phyloP scores from a whole-genome alignment of 2,113 vertebrate genomes.

The Epinephelus cyanopodus region DNA sequence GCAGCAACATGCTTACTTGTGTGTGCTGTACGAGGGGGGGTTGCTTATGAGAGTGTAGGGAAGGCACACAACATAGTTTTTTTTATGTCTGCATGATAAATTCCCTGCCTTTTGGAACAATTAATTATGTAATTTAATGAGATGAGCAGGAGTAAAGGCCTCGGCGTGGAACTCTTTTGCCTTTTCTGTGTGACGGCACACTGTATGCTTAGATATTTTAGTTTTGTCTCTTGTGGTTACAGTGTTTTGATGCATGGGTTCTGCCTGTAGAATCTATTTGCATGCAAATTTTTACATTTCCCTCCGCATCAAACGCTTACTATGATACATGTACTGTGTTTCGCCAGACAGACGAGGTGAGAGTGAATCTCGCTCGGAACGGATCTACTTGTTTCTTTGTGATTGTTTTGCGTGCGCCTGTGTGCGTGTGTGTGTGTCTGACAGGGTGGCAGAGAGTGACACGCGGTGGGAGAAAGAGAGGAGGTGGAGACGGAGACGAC shows the following conservation, averaged over 20 bases:
- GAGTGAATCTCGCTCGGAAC: slow-evolving; percentile 63
- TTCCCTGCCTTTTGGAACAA: slow-evolving; percentile 41
- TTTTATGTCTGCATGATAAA: slow-evolving; percentile 25
- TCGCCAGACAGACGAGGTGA: slow-evolving; percentile 64
- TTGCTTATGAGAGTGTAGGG: slow-evolving; percentile 29
- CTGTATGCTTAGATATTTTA: slow-evolving; percentile 56
- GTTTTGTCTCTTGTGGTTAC: slow-evolving; percentile 65
- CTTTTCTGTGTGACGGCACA: slow-evolving; percentile 24
- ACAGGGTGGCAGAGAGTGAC: slow-evolving; percentile 29
- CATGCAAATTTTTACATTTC: slow-evolving; percentile 81
- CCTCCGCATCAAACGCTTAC: slow-evolving; percentile 70
- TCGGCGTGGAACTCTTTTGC: slow-evolving; percentile 14
- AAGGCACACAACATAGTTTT: slow-evolving; percentile 11
- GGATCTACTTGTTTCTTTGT: slow-evolving; percentile 64
- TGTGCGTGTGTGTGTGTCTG: slow-evolving; percentile 28
- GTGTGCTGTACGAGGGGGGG: slow-evolving; percentile 6
- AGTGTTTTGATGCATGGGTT: slow-evolving; percentile 76
- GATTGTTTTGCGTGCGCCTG: slow-evolving; percentile 53
- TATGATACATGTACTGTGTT: slow-evolving; percentile 74
- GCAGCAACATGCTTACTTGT: slow-evolving; percentile 6
- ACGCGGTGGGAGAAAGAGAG: slow-evolving; percentile 18
- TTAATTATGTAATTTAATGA: slow-evolving; percentile 48
- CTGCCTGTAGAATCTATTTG: slow-evolving; percentile 77
- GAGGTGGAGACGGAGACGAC: slow-evolving; percentile 3
- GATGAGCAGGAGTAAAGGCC: slow-evolving; percentile 36